Evolutionary conservation across 2,888 invertebrate species (phyloP), one percentile per base, ranked within the genome.

Genomic region (Chironomus riparius): DNA sequence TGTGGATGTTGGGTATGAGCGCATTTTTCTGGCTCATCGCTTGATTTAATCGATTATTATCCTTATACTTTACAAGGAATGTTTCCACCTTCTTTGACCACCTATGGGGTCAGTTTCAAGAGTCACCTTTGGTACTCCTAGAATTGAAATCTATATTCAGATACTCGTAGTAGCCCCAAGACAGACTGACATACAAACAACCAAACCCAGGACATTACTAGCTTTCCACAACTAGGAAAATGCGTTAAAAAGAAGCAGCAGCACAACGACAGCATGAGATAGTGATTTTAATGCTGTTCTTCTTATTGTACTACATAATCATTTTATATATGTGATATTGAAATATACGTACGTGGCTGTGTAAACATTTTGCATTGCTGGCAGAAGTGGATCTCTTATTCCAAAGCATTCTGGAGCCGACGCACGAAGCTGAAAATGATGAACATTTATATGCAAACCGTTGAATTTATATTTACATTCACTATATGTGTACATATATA

Each of bases 361-460:
- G 80, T 87, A 82, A 70, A 87, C 83, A 15, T 84, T 81, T 80
- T 87, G 86, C 77, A 89, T 86, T 80, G 85, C 86, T 1, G 85
- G 80, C 2, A 80, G 80, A 73, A 86, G 79, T 0, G 87, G 86
- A 79, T 90, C 88, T 56, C 90, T 84, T 78, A 88, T 86, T 69
- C 82, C 83, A 81, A 90, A 90, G 65, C 90, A 80, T 50, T 87
- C 87, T 0, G 89, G 87, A 0, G 87, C 85, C 78, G 85, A 87
- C 0, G 87, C 85, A 61, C 89, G 83, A 48, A 74, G 74, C 74
- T 74, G 15, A 38, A 15, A 89, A 82, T 87, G 83, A 50, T 68
- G 28, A 73, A 61, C 15, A 65, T 65, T 65, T 65, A 65, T 65
- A 62, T 62, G 15, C 62, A 47, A 28, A 73, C 13, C 28, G n/a